These are phyloP conservation scores for Tenebrosternarchus preto DNA, from an alignment of 2,113 vertebrate species.

Conservation along the genomic window DNA sequence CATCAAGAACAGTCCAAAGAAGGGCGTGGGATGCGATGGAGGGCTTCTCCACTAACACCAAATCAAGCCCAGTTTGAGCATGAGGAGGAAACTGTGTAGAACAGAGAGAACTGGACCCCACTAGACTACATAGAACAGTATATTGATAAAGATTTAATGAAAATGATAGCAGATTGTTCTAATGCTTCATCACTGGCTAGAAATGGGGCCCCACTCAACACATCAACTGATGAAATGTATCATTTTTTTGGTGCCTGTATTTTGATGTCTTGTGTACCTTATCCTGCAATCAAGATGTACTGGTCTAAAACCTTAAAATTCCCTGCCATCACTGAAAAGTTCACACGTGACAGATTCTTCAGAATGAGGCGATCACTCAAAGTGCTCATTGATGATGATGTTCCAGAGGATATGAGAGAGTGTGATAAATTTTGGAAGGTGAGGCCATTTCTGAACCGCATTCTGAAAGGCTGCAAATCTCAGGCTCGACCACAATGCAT, in stretches of 20 bases:
- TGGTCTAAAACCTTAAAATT: conserved; percentile 27
- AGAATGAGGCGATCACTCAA: conserved; percentile 34
- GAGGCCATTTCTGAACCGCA: conserved; percentile 30
- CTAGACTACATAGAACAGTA: conserved; percentile 35
- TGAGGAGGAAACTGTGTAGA: conserved; percentile 27
- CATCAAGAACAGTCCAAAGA: conserved; percentile 5
- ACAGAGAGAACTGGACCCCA: conserved; percentile 30
- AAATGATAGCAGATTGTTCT: conserved; percentile 16
- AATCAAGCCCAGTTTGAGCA: conserved; percentile 18
- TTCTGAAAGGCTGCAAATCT: conserved; percentile 25
- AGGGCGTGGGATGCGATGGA: conserved; percentile 2
- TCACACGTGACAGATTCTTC: conserved; percentile 31
- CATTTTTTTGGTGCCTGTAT: conserved; percentile 39
- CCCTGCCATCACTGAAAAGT: conserved; percentile 12
- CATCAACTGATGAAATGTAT: conserved; percentile 26
- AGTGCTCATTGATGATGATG: conserved; percentile 43
- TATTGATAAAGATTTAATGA: conserved; percentile 30
- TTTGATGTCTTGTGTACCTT: conserved; percentile 28
- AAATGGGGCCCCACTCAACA: conserved; percentile 23
- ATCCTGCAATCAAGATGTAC: conserved; percentile 24
- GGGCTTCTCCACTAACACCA: conserved; percentile 23
- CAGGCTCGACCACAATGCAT: not conserved
- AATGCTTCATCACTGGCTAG: conserved; percentile 25
- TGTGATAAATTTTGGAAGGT: conserved; percentile 41
- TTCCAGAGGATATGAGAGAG: conserved; percentile 37